These are phyloP conservation scores for Anarrhichthys ocellatus DNA, from an alignment of 2,113 vertebrate genomes.

Conservation along the genomic window DNA sequence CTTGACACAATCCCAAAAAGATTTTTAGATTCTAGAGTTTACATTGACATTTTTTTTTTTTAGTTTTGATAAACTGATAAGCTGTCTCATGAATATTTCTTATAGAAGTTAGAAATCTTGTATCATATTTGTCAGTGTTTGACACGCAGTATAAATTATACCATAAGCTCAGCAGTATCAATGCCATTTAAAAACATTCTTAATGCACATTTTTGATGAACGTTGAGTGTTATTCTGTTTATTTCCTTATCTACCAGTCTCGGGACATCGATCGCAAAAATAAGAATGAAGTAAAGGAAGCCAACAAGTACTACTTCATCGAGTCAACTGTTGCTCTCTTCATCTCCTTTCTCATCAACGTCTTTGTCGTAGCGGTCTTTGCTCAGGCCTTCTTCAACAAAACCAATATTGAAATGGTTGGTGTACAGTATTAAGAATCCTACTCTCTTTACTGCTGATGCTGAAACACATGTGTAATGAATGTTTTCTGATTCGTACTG, in stretches of 20 bases:
- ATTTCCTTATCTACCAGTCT: constrained; percentile 82
- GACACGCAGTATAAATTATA: background rate
- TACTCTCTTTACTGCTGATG: background rate
- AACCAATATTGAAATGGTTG: constrained; percentile 89
- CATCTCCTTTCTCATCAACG: constrained; percentile 96
- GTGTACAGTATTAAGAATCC: constrained; percentile 48
- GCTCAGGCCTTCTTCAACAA: constrained; percentile 90
- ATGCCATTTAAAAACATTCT: background rate
- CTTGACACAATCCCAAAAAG: background rate
- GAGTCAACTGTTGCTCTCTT: constrained; percentile 94
- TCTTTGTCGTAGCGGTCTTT: constrained; percentile 96
- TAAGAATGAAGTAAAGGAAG: constrained; percentile 90
- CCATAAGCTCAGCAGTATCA: background rate
- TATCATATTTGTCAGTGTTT: background rate
- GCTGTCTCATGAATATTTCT: background rate
- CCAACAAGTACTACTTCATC: constrained; percentile 97
- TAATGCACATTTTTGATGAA: background rate
- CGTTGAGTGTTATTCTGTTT: background rate
- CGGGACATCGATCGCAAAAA: constrained; percentile 89
- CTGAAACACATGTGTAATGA: background rate
- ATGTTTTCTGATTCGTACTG: background rate
- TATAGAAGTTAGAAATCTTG: background rate
- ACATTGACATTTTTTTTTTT: background rate
- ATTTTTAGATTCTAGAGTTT: background rate
- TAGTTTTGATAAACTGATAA: background rate